These are phyloP conservation scores for Peucedramus taeniatus DNA, from an alignment of 2,113 vertebrate genomes.

Conservation along the genomic window DNA sequence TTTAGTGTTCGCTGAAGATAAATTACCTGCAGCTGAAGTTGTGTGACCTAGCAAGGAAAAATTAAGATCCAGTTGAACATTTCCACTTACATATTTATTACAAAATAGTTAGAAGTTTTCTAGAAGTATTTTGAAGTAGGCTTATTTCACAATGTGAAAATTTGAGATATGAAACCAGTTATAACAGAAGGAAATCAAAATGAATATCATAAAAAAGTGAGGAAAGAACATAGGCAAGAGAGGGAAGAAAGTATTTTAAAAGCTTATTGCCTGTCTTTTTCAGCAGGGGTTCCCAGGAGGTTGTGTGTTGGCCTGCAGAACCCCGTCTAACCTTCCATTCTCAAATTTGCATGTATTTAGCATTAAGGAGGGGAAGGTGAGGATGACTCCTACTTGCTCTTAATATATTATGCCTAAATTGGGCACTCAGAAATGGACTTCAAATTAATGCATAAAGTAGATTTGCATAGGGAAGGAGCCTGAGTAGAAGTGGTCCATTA, in stretches of 20 bases:
- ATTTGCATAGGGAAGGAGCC: background rate
- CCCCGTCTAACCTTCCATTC: background rate
- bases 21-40: background rate
- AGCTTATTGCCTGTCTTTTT: background rate
- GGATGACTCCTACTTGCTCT: background rate
- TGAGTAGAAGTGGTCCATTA: background rate
- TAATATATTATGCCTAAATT: background rate
- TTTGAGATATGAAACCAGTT: background rate
- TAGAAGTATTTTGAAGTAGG: background rate
- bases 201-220: background rate
- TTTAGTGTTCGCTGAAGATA: background rate
- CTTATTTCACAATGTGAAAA: background rate
- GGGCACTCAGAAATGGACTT: background rate
- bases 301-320: accelerated
- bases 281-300: background rate
- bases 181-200: background rate
- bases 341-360: background rate
- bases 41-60: background rate
- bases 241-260: background rate
- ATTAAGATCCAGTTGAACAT: background rate
- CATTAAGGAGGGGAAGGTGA: background rate
- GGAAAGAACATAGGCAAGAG: background rate
- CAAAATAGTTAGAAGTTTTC: background rate
- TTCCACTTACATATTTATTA: background rate
- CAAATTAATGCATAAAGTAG: background rate